Conservation (phyloP, 1,140 invertebrate species). For the Macrocentrus cingulum region DNA sequence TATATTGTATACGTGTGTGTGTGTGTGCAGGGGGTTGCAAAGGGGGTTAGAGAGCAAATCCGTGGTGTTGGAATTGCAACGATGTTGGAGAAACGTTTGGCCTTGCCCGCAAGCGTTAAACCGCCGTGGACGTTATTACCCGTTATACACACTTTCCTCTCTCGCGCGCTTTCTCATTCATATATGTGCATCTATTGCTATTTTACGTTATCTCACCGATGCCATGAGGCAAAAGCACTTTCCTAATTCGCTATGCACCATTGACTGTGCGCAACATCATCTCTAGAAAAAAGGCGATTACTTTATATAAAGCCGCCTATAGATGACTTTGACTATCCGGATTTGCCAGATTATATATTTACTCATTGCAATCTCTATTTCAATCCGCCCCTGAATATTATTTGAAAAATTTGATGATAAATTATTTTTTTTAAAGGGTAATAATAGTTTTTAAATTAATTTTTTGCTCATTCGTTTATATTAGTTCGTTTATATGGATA, state of each 20-base stretch:
- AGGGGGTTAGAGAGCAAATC: slow-evolving; percentile 1
- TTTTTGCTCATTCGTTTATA: too few species aligned
- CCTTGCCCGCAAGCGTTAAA: slow-evolving; percentile 9
- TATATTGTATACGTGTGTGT: background rate
- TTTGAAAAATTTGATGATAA: too few species aligned
- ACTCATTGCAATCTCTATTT: too few species aligned
- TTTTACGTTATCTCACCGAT: slow-evolving; percentile 2
- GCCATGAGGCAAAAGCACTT: slow-evolving; percentile 8
- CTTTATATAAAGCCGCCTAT: slow-evolving; percentile 2
- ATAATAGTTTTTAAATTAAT: too few species aligned
- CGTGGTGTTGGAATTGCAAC: slow-evolving; percentile 8
- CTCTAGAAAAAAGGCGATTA: background rate
- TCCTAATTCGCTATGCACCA: slow-evolving; percentile 9
- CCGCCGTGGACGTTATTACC: background rate
- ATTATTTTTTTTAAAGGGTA: too few species aligned
- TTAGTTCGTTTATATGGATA: too few species aligned
- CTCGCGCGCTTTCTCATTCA: background rate
- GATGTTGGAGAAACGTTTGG: background rate
- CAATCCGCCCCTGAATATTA: too few species aligned
- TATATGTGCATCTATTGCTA: background rate
- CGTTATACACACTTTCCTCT: background rate
- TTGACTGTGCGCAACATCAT: background rate
- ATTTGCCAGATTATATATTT: too few species aligned
- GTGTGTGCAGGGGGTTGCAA: background rate
- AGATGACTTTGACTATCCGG: too few species aligned